Evolutionary conservation across 2,888 invertebrate species (phyloP).

Genomic region (Erannis defoliaria): DNA sequence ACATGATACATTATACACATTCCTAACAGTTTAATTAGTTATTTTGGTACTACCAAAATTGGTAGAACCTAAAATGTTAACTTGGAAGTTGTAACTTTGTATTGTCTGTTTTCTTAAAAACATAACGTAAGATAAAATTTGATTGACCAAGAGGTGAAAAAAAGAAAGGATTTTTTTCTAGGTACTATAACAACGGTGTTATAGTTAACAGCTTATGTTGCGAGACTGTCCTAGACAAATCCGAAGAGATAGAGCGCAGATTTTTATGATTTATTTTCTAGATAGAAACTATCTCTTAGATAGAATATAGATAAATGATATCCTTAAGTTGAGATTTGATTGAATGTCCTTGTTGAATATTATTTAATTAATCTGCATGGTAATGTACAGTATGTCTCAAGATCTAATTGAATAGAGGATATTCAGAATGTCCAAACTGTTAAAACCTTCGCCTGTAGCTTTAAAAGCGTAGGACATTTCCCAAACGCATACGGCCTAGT

Average conservation of each 20-base stretch:
- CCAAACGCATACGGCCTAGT: too few relatives aligned
- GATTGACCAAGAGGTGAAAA: too few relatives aligned
- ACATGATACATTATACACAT: neutral
- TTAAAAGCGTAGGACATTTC: too few relatives aligned
- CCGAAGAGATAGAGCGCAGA: slow-evolving; percentile 54
- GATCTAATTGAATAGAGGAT: neutral
- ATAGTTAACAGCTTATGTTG: slow-evolving; percentile 3
- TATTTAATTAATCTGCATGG: slow-evolving; percentile 37
- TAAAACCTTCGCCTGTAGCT: too few relatives aligned
- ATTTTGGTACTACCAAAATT: too few relatives aligned
- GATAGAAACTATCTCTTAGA: too few relatives aligned
- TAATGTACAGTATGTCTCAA: slow-evolving; percentile 26
- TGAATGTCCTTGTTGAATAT: slow-evolving; percentile 29
- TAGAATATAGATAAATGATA: neutral
- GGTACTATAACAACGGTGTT: neutral
- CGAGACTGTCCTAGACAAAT: slow-evolving; percentile 19
- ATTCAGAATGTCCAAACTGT: neutral
- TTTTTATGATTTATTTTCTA: slow-evolving; percentile 44
- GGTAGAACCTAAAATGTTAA: too few relatives aligned
- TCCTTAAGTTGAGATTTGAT: slow-evolving; percentile 30
- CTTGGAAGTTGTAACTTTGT: too few relatives aligned
- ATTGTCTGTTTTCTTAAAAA: too few relatives aligned
- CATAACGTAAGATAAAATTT: neutral
- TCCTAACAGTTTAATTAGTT: too few relatives aligned
- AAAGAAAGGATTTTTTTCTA: too few relatives aligned